Conservation (phyloP, 2,888 invertebrate genomes). For the Deilephila elpenor region DNA sequence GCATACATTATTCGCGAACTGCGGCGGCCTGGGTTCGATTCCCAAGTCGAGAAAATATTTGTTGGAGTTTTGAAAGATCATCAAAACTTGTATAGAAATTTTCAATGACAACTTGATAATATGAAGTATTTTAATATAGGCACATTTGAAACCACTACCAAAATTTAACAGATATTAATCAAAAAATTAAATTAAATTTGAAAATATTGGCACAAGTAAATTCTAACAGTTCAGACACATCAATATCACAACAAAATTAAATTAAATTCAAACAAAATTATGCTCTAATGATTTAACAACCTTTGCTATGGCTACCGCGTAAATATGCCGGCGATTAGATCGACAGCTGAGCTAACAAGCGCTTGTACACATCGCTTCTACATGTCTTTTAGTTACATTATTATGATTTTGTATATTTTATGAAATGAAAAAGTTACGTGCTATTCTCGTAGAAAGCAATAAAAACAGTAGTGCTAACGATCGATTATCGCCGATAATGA, state of each 20-base stretch:
- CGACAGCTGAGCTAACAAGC: not conserved
- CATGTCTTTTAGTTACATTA: constrained; percentile 14
- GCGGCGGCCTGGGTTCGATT: not conserved
- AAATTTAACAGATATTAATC: too few species aligned
- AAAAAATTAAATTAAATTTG: too few species aligned
- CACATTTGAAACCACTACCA: too few species aligned
- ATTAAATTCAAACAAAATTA: too few species aligned
- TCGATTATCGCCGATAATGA: too few species aligned
- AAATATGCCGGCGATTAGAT: constrained; percentile 31
- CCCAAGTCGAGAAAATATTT: not conserved
- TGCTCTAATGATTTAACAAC: not conserved
- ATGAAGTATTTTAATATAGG: too few species aligned
- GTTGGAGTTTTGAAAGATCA: not conserved
- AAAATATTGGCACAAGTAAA: too few species aligned
- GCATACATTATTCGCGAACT: not conserved
- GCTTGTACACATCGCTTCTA: constrained; percentile 23
- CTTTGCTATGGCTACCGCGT: not conserved
- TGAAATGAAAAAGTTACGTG: constrained; percentile 15
- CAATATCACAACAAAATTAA: too few species aligned
- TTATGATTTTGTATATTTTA: constrained; percentile 26
- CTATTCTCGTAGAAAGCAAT: constrained; percentile 28
- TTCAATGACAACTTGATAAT: too few species aligned
- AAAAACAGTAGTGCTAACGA: not conserved
- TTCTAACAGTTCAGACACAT: too few species aligned
- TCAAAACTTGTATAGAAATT: too few species aligned